Evolutionary conservation across 1,140 invertebrate genomes (phyloP), one percentile per base, ranked within the genome.

Genomic region (Bombus ignitus): DNA sequence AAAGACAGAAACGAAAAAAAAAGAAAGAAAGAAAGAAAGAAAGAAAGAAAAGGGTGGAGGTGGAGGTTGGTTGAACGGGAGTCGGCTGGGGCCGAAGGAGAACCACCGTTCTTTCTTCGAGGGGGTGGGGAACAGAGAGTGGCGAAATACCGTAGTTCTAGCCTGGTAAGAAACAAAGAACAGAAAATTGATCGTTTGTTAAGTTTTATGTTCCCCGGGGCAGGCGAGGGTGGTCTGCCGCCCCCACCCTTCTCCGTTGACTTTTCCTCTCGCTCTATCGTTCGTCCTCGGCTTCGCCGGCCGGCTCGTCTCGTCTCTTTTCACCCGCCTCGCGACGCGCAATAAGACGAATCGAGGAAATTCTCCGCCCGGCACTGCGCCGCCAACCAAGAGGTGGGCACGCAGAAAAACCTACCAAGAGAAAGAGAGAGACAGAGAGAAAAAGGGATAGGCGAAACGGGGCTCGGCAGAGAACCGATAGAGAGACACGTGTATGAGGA

Each of bases 101-200:
- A 39, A 65, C 18, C 28, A n/a, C 59, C 59, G 59, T n/a, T 62
- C 59, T n/a, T n/a, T 62, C 59, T 62, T 62, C 59, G 59, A 62
- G 81, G 37, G 44, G 57, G 85, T 42, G 62, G 75, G 42, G 44
- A 73, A 53, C 66, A 86, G 89, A 89, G 89, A 87, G 85, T 80
- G 74, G 89, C 85, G 87, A 92, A 86, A 89, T 88, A 87, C 77
- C 88, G 91, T 89, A 89, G 91, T 85, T 91, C 85, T 86, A 91
- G 88, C 89, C 91, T 90, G 92, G 91, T 92, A 94, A 93, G 92
- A 94, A 94, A 94, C 93, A 94, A 94, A 94, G 93, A 94, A 92
- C 91, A 93, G 93, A 94, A 94, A 94, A 93, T 94, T 94, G 92
- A 94, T 94, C 94, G 94, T 94, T 94, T 94, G 93, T 94, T 94